Base-by-base conservation (phyloP, 2,888 invertebrate genomes). In the Amiota communis region DNA sequence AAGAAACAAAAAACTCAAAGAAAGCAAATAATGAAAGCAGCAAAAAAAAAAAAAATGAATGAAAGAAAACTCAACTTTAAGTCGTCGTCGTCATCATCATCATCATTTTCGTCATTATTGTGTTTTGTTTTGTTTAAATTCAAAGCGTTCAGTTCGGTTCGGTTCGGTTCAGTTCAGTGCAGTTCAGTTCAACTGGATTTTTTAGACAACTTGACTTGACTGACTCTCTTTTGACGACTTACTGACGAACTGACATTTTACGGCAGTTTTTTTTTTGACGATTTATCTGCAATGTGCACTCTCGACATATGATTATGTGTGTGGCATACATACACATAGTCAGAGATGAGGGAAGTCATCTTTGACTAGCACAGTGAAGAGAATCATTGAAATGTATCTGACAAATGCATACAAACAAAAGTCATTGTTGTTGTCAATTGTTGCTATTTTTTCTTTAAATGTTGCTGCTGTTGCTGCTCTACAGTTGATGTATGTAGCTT, bases 341-440 rank as follows among this genome's bases (percentile, higher is more conserved):
- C 36, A 36, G 36, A 36, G 36, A 36, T 36, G 23, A 23, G 23
- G 23, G 3, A 23, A 23, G 23, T 3, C 1, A 23, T 2, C 1
- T 1, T 2, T 23, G 23, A 3, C 23, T 23, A n/a, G 23, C 23
- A 23, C 23, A 23, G 23, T 23, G 23, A 2, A 36, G 36, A 36
- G 36, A 36, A 36, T 4, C 6, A 36, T 75, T 72, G 72, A 86
- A 84, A 82, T 83, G 83, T 79, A 77, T 82, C 86, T 84, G 85
- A 86, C 86, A 83, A 86, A 83, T 83, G 83, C 86, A 83, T 86
- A 78, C 81, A 36, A 36, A 81, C 81, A 68, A 68, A 68, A 53
- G 13, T 46, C 36, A 46, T 68, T 53, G 67, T 68, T 53, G 67
- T 68, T 68, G 67, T 47, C n/a, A 48, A 17, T 57, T 70, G 57